Evolutionary conservation across 2,113 vertebrate genomes (phyloP).

Genomic region (Bubo blakistoni): DNA sequence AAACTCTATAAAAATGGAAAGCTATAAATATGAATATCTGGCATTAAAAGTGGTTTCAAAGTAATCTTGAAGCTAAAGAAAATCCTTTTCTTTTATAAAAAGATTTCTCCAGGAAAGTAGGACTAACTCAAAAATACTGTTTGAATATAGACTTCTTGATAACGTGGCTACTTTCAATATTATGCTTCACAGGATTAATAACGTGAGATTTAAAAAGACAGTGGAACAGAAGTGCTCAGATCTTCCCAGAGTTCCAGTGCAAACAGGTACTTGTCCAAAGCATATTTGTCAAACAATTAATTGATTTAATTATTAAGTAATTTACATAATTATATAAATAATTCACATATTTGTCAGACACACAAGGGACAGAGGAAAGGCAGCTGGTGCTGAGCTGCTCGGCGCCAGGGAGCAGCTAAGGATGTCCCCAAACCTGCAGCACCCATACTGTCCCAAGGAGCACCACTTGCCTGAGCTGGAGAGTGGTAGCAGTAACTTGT

Average conservation of each 20-base stretch:
- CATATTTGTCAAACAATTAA: neutral
- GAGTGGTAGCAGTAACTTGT: neutral
- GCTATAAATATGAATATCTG: neutral
- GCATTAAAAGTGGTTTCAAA: neutral
- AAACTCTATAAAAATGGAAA: neutral
- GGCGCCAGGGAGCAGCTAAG: neutral
- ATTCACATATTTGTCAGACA: neutral
- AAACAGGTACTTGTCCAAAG: neutral
- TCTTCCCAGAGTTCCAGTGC: neutral
- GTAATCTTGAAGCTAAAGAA: neutral
- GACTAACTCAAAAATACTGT: neutral
- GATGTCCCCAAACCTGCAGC: neutral
- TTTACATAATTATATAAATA: neutral
- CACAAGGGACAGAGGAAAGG: neutral
- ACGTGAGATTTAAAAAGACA: neutral
- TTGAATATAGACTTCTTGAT: neutral
- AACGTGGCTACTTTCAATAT: neutral
- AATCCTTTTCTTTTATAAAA: neutral
- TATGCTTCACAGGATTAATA: neutral
- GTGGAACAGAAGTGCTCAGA: neutral
- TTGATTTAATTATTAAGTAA: neutral
- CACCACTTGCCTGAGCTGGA: neutral
- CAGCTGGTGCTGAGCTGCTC: neutral
- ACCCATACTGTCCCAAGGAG: neutral
- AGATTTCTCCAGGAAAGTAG: neutral